Percentiles rank a stretch among this genome's conserved stretches.
phyloP scores from a whole-genome alignment of 2,888 invertebrate genomes.

The Diaprepes abbreviatus region DNA sequence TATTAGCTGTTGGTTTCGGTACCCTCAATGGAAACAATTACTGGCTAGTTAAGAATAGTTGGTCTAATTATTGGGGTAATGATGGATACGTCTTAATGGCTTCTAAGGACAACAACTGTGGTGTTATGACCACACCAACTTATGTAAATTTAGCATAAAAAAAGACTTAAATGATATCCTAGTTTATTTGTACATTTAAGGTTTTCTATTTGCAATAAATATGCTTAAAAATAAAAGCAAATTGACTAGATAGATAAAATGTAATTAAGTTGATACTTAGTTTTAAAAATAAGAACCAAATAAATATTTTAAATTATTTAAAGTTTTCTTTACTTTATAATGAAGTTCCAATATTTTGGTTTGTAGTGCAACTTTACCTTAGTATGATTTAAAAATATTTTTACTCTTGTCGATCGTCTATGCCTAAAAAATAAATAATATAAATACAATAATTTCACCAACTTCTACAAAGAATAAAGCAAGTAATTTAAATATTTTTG shows the following conservation, averaged over 20 bases:
- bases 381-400: too few relatives aligned
- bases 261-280: neutral
- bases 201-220: neutral
- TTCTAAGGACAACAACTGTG: conserved; percentile 91
- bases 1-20: conserved; percentile 94
- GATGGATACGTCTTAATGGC: conserved; percentile 96
- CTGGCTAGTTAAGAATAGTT: conserved; percentile 96
- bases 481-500: too few relatives aligned
- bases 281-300: neutral
- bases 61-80: conserved; percentile 98
- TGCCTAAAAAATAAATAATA: too few relatives aligned
- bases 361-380: too few relatives aligned
- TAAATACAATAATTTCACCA: neutral
- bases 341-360: too few relatives aligned
- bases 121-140: conserved; percentile 89
- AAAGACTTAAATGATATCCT: neutral
- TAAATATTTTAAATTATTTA: neutral
- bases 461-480: too few relatives aligned
- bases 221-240: neutral
- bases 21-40: conserved; percentile 85
- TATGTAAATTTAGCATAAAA: conserved; percentile 76
- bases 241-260: neutral
- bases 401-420: too few relatives aligned
- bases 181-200: conserved; percentile 7
- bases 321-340: too few relatives aligned